phyloP scores from a whole-genome alignment of 1,140 invertebrate genomes.

The Trichonephila clavata region DNA sequence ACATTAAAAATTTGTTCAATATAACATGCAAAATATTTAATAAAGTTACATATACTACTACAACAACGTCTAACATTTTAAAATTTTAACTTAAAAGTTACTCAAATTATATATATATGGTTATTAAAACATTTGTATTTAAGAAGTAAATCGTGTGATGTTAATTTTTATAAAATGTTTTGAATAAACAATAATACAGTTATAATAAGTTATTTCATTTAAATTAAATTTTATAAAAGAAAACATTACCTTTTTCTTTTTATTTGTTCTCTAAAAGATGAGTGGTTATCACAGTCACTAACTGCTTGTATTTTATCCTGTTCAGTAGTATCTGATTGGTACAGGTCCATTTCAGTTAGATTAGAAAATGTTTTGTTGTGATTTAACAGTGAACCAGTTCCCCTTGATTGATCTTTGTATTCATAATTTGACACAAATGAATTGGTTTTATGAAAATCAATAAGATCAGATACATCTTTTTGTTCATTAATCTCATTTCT shows the following conservation, averaged over 20 bases:
- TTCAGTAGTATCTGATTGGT: background rate
- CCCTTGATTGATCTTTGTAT: background rate
- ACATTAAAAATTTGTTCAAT: too few species aligned
- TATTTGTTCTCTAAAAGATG: conserved; percentile 11
- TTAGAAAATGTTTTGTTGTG: conserved; percentile 68
- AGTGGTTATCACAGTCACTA: conserved; percentile 54
- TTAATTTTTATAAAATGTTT: too few species aligned
- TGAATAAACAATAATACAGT: too few species aligned
- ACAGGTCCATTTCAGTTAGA: conserved; percentile 45
- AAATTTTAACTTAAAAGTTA: too few species aligned
- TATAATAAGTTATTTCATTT: too few species aligned
- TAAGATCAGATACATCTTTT: conserved; percentile 29
- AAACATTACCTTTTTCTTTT: conserved; percentile 59
- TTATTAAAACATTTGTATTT: too few species aligned
- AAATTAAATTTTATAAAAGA: background rate
- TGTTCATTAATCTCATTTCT: background rate
- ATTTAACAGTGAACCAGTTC: conserved; percentile 4
- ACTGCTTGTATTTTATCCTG: background rate
- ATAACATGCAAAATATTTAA: too few species aligned
- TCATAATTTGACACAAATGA: conserved; percentile 11
- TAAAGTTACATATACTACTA: too few species aligned
- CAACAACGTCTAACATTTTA: too few species aligned
- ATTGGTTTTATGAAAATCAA: conserved; percentile 8
- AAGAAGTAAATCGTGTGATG: too few species aligned
- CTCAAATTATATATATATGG: too few species aligned